Percentiles rank a stretch among this genome's conserved stretches.
Evolutionary conservation across 1,140 invertebrate species (phyloP).

Genomic region (Pomacea maculata): DNA sequence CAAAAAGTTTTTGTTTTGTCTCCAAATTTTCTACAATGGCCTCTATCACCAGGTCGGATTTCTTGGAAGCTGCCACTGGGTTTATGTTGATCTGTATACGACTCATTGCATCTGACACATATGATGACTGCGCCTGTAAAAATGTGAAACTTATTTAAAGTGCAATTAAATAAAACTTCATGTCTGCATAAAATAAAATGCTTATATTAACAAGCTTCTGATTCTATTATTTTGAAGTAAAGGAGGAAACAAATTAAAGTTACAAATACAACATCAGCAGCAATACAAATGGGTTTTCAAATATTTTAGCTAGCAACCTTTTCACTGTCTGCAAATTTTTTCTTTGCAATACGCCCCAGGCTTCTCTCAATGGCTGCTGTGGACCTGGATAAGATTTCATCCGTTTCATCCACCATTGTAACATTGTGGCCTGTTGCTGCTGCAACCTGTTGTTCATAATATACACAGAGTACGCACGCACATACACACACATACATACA

Average conservation of each 20-base stretch:
- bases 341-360: slow-evolving; percentile 80
- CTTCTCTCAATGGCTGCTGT: slow-evolving; percentile 75
- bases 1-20: slow-evolving; percentile 82
- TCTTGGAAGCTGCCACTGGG: slow-evolving; percentile 71
- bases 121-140: slow-evolving; percentile 65
- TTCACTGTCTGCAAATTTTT: slow-evolving; percentile 75
- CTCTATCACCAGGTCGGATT: slow-evolving; percentile 83
- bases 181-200: neutral
- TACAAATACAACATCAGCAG: too few species aligned
- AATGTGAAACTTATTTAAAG: neutral
- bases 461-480: neutral
- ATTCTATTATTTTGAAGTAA: too few species aligned
- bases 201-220: neutral
- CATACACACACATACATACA: neutral
- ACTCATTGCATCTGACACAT: slow-evolving; percentile 72
- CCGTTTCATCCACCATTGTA: slow-evolving; percentile 78
- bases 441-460: slow-evolving; percentile 72
- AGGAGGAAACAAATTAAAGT: too few species aligned
- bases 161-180: neutral
- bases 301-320: slow-evolving; percentile 47
- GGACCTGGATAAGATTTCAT: slow-evolving; percentile 77
- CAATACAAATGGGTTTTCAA: neutral
- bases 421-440: slow-evolving; percentile 82
- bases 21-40: slow-evolving; percentile 88
- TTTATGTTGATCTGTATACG: slow-evolving; percentile 74